These are phyloP conservation scores for Bombus fervidus DNA, from an alignment of 1,140 invertebrate genomes.

Conservation along the genomic window DNA sequence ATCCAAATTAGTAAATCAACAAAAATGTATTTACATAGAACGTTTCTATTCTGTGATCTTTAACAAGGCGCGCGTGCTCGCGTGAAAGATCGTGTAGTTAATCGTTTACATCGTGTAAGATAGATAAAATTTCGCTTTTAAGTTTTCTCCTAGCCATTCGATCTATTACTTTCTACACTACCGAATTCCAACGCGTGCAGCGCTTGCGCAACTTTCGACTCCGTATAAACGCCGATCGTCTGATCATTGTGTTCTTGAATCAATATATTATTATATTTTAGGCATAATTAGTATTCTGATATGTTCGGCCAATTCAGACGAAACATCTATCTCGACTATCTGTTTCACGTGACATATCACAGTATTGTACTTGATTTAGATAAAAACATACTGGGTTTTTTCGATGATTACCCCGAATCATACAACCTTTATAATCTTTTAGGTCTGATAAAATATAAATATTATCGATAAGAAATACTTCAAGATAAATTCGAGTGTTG, in stretches of 20 bases:
- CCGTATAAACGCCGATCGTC: not conserved
- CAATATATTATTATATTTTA: not conserved
- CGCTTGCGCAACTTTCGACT: conserved; percentile 38
- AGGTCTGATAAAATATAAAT: not conserved
- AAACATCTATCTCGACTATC: not conserved
- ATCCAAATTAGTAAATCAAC: not conserved
- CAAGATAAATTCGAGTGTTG: not conserved
- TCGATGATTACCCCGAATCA: too few relatives aligned
- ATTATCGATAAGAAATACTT: not conserved
- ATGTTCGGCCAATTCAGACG: too few relatives aligned
- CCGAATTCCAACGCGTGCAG: conserved; percentile 24
- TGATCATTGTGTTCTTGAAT: not conserved
- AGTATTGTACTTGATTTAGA: too few relatives aligned
- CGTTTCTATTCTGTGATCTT: not conserved
- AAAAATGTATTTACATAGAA: not conserved
- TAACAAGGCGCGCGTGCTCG: not conserved
- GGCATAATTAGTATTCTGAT: not conserved
- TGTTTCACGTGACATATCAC: too few relatives aligned
- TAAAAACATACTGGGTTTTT: too few relatives aligned
- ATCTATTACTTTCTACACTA: conserved; percentile 36
- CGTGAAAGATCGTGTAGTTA: conserved; percentile 20
- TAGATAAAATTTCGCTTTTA: conserved; percentile 45
- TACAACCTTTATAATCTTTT: not conserved
- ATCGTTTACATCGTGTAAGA: conserved; percentile 11
- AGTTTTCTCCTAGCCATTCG: not conserved